Evolutionary conservation across 2,113 vertebrate genomes (phyloP), one percentile per base, ranked within the genome.

Genomic region (Spea bombifrons): DNA sequence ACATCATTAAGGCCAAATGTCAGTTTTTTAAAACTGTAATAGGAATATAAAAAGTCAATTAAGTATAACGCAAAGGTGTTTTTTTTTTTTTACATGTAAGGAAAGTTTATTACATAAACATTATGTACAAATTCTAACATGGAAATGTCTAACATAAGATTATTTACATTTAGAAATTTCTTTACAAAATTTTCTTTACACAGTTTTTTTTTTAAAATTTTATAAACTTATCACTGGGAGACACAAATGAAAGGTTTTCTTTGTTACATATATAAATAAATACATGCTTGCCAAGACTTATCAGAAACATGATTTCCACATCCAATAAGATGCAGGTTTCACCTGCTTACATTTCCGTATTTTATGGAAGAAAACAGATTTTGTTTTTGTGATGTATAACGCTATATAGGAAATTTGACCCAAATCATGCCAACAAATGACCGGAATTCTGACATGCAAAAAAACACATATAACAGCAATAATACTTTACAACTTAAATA

Each of bases 261-360:
- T 92, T 88, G 93, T 93, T 91, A 90, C 92, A 92, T 91, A 94
- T 88, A 95, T 94, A 95, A 96, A 98, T 97, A 98, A 98, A 97
- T 97, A 98, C 88, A 89, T 92, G 92, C 87, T 93, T 93, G 90
- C 89, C 93, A 87, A 90, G 93, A 92, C 85, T 85, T 88, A 85
- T 43, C 84, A 88, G 87, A 86, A 91, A 89, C 86, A 86, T 90
- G 89, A 92, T 92, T 93, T 94, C 92, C 92, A 94, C 89, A 94
- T 91, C 89, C 89, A 88, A 73, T 90, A 86, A 90, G 84, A 89
- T 86, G 66, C 49, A 75, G 15, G 88, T 92, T 75, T 86, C 88
- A 89, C 86, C 88, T 87, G 82, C 89, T 81, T 84, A 88, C 83
- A 87, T 88, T 86, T 91, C 82, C 85, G 89, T 88, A 92, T 90